A percentile compares a stretch with the other conserved stretches of the same genome.
These are phyloP conservation scores for Steinernema carpocapsae DNA, from an alignment of 2,888 invertebrate species.

Conservation along the genomic window DNA sequence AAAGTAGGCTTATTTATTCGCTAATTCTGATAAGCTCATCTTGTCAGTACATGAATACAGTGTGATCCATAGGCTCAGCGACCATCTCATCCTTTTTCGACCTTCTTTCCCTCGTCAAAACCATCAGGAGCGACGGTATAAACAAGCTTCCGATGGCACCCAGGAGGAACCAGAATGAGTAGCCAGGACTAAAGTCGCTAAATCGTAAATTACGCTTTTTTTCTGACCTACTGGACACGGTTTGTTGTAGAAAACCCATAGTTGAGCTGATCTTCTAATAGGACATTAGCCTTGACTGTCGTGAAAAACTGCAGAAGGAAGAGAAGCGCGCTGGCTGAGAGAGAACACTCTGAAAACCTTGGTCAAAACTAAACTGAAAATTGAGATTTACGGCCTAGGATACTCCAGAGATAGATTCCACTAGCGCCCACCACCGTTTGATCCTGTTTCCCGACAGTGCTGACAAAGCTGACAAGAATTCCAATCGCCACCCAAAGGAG, in stretches of 20 bases:
- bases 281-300: conserved; percentile 49
- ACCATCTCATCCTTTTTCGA: conserved; percentile 31
- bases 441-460: conserved; percentile 42
- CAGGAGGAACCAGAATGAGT: conserved; percentile 46
- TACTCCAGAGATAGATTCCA: conserved; percentile 57
- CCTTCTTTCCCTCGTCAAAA: conserved; percentile 28
- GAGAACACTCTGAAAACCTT: conserved; percentile 47
- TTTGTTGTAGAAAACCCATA: conserved; percentile 51
- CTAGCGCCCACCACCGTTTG: conserved; percentile 51
- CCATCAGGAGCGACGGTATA: conserved; percentile 42
- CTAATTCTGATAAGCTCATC: no score
- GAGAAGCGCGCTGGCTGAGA: conserved; percentile 46
- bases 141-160: conserved; percentile 38
- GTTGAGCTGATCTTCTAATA: conserved; percentile 51
- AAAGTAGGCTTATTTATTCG: no score
- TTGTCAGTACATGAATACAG: conserved; percentile 41
- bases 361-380: not conserved
- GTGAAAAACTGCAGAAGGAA: conserved; percentile 52
- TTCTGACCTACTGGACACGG: conserved; percentile 35
- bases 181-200: conserved; percentile 44
- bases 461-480: conserved; percentile 50
- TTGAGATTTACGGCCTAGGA: conserved; percentile 49
- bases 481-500: conserved; percentile 57
- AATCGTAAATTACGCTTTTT: conserved; percentile 13
- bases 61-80: conserved; percentile 34